Evolutionary conservation across 2,888 invertebrate genomes (phyloP).

Genomic region (Gymnoscelis rufifasciata): DNA sequence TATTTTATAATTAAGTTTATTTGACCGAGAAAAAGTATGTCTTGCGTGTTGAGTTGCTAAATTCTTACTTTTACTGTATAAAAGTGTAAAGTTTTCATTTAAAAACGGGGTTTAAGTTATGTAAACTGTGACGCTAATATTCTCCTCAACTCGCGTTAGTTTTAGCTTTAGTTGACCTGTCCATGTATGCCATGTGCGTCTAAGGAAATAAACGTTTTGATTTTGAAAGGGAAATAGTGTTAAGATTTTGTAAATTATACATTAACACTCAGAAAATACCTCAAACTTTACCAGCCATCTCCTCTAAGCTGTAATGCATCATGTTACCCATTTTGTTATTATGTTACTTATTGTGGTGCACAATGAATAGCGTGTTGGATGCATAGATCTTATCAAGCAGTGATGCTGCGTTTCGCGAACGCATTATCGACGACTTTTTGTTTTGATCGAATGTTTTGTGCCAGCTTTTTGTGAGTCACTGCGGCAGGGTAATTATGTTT

Average conservation of each 20-base stretch:
- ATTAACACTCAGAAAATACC: too few relatives aligned
- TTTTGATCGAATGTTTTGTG: slow-evolving; percentile 28
- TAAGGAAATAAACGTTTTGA: too few relatives aligned
- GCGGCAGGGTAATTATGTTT: not conserved
- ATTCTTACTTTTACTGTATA: too few relatives aligned
- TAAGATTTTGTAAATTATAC: not conserved
- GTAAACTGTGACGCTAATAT: too few relatives aligned
- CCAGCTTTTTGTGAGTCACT: slow-evolving; percentile 5
- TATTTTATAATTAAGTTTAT: too few relatives aligned
- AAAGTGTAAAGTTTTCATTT: too few relatives aligned
- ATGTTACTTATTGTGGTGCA: slow-evolving; percentile 23
- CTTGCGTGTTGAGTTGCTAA: too few relatives aligned
- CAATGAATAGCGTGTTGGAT: slow-evolving; percentile 31
- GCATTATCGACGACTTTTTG: slow-evolving; percentile 21
- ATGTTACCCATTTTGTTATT: slow-evolving; percentile 18
- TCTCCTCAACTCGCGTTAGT: too few relatives aligned
- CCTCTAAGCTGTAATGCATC: slow-evolving; percentile 3
- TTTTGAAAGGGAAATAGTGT: not conserved
- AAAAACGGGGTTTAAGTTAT: too few relatives aligned
- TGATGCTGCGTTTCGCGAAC: slow-evolving; percentile 59
- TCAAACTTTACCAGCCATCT: slow-evolving; percentile 4
- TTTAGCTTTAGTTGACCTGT: too few relatives aligned
- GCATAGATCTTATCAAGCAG: slow-evolving; percentile 56
- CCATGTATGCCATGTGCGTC: too few relatives aligned
- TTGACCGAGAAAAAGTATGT: too few relatives aligned